Evolutionary conservation across 2,888 invertebrate genomes (phyloP).

Genomic region (Andrena chrysosceles): DNA sequence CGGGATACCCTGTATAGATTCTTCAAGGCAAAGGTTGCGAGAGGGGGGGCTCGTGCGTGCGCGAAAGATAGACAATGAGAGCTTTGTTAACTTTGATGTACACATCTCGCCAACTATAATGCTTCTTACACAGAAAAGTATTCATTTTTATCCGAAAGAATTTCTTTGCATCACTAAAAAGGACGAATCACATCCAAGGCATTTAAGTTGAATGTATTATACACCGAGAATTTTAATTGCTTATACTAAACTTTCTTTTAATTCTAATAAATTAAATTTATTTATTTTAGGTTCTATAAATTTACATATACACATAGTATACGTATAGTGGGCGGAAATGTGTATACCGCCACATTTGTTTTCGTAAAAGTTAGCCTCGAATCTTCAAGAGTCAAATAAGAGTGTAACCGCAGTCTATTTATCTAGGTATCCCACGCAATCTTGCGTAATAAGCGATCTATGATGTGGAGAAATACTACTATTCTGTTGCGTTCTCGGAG

Average conservation of each 20-base stretch:
- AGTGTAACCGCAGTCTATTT: constrained; percentile 48
- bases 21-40: too few relatives aligned
- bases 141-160: neutral
- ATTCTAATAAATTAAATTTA: neutral
- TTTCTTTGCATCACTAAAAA: neutral
- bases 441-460: constrained; percentile 48
- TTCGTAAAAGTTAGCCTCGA: constrained; percentile 12
- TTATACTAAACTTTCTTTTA: neutral
- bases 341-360: neutral
- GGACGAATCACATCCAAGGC: neutral
- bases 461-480: constrained; percentile 20
- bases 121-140: neutral
- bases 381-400: constrained; percentile 22
- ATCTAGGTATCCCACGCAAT: constrained; percentile 25
- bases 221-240: neutral
- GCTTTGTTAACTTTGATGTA: too few relatives aligned
- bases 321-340: neutral
- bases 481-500: neutral
- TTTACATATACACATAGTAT: neutral
- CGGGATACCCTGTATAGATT: too few relatives aligned
- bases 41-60: too few relatives aligned
- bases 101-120: neutral
- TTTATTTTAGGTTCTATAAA: neutral
- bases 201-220: neutral
- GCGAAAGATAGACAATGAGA: too few relatives aligned